Evolutionary conservation across 2,888 invertebrate species (phyloP), one percentile per base, ranked within the genome.

Genomic region (Megaustenia siamemsis): DNA sequence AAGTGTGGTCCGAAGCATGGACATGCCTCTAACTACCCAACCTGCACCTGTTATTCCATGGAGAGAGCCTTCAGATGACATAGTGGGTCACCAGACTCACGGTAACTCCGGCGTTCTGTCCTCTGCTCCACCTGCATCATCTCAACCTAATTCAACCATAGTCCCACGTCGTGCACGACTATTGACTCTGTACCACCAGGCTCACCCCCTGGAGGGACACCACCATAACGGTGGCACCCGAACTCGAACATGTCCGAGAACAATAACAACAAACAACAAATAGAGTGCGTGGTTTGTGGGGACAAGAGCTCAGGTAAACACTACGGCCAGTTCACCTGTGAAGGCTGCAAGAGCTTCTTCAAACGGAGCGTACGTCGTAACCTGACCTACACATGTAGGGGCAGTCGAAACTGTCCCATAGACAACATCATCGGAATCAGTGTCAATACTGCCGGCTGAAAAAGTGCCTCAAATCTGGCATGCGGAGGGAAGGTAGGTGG

Each of bases 401-500:
- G 98, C 90, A 98, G 97, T 95, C 96, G 98, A 93, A 98, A 97
- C 95, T 99, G 99, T 94, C 98, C 99, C 90, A 98, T 99, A 93
- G 99, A 99, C 98, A 99, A 94, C 99, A 99, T 95, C 99, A 99
- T 95, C 96, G 99, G 92, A 99, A 99, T 95, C 99, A 99, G 96
- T 99, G 99, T 95, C 99, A 99, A 95, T 98, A 97, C 95, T 99
- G 99, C 95, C 96, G 99, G 92, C 96, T 99, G 94, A 97, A 98
- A 96, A 99, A 99, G 96, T 99, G 99, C 96, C 97, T 99, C 95
- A 98, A 98, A 95, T 98, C 98, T 97, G 99, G 99, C 95, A 99
- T 99, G 99, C 96, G 99, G 95, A 96, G 98, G 96, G 99, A 99
- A 98, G 99, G 99, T 99, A 96, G 96, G 97, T 93, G 86, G 86